Evolutionary conservation across 2,888 invertebrate species (phyloP).

Genomic region (Monopis laevigella): DNA sequence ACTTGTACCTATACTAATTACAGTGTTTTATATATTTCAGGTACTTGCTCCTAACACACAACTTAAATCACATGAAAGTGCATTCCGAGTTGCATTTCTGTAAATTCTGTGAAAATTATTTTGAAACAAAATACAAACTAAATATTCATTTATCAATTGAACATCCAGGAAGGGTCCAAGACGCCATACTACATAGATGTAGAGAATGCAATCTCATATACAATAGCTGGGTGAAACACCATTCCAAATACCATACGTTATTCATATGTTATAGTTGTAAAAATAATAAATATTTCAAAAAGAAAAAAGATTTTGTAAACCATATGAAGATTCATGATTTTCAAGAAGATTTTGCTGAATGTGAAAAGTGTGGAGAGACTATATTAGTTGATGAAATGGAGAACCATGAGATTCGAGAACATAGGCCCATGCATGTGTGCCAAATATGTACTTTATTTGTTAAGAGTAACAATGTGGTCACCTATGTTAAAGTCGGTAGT

Average conservation of each 20-base stretch:
- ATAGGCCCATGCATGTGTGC: conserved; percentile 20
- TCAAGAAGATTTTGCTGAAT: too few species aligned
- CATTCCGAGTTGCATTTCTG: conserved; percentile 24
- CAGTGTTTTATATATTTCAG: conserved; percentile 24
- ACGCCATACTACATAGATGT: conserved; percentile 7
- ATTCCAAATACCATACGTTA: too few species aligned
- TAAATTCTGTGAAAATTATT: conserved; percentile 26
- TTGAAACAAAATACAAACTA: conserved; percentile 19
- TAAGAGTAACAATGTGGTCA: conserved; percentile 18
- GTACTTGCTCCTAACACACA: conserved; percentile 27
- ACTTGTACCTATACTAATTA: background rate
- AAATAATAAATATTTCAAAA: too few species aligned
- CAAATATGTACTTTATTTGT: conserved; percentile 28
- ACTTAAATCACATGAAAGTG: conserved; percentile 25
- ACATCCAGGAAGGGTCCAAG: background rate
- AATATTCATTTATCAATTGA: conserved; percentile 13
- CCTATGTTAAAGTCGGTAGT: conserved; percentile 22
- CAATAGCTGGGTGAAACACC: too few species aligned
- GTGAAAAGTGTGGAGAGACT: conserved; percentile 14
- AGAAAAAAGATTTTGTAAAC: too few species aligned
- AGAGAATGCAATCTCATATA: too few species aligned
- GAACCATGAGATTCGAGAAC: background rate
- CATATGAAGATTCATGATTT: too few species aligned
- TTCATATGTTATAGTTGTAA: too few species aligned
- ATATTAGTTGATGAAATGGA: background rate